Evolutionary conservation across 2,888 invertebrate genomes (phyloP).

Genomic region (Pemphredon lugubris): DNA sequence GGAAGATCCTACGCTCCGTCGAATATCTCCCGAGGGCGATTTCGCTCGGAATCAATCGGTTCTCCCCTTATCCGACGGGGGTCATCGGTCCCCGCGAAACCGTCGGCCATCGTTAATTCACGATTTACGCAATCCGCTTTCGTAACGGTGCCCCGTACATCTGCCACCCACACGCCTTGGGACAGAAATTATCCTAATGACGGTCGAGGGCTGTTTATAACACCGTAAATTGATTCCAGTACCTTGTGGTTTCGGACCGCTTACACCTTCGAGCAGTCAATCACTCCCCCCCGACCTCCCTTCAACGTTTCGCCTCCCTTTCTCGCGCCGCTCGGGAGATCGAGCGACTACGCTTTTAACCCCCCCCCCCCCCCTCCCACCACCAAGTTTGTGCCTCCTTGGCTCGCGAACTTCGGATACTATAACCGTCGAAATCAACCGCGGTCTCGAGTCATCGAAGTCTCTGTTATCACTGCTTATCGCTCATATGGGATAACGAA

Average conservation of each 20-base stretch:
- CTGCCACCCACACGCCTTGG: slow-evolving; percentile 78
- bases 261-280: slow-evolving; percentile 46
- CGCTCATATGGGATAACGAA: too few species aligned
- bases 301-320: slow-evolving; percentile 45
- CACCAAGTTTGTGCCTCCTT: too few species aligned
- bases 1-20: not conserved
- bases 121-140: slow-evolving; percentile 71
- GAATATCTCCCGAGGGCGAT: slow-evolving; percentile 34
- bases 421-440: too few species aligned
- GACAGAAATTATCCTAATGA: slow-evolving; percentile 78
- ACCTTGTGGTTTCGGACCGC: slow-evolving; percentile 68
- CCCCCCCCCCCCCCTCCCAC: too few species aligned
- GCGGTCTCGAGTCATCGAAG: too few species aligned
- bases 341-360: too few species aligned
- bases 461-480: too few species aligned
- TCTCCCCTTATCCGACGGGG: slow-evolving; percentile 50
- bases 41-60: slow-evolving; percentile 58
- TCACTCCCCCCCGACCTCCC: slow-evolving; percentile 30
- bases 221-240: slow-evolving; percentile 71
- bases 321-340: slow-evolving; percentile 16
- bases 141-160: slow-evolving; percentile 68
- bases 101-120: slow-evolving; percentile 66
- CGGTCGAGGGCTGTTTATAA: slow-evolving; percentile 70
- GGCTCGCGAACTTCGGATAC: too few species aligned
- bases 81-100: slow-evolving; percentile 61